A percentile compares a stretch with the other conserved stretches of the same genome.
Evolutionary conservation across 2,797 vertebrate genomes (phyloP).

Genomic region (Sandelia bainsii): DNA sequence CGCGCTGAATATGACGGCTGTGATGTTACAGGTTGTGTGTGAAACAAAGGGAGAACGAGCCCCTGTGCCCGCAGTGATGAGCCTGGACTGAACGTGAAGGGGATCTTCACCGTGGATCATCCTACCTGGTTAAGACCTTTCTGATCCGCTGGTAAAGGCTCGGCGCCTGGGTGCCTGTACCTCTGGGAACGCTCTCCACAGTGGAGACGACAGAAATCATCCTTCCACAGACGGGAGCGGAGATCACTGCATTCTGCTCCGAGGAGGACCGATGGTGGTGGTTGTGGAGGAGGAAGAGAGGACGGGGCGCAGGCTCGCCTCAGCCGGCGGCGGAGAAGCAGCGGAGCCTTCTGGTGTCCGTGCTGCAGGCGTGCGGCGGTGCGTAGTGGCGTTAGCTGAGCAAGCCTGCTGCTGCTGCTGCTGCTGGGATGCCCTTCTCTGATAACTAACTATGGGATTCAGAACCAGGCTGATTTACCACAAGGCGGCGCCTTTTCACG

Average conservation of each 20-base stretch:
- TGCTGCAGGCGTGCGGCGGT: neutral
- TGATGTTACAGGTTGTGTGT: conserved; percentile 26
- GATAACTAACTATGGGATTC: neutral
- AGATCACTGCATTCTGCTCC: conserved; percentile 84
- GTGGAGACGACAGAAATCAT: conserved; percentile 93
- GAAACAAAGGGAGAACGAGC: conserved; percentile 12
- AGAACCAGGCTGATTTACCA: conserved; percentile 4
- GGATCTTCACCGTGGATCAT: neutral
- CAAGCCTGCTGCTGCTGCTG: neutral
- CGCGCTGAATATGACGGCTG: neutral
- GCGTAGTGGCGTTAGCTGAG: neutral
- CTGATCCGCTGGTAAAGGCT: conserved; percentile 88
- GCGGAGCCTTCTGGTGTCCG: conserved; percentile 4
- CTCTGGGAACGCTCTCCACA: conserved; percentile 89
- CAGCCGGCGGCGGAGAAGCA: neutral
- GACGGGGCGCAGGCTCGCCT: conserved; percentile 13
- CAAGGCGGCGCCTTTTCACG: conserved; percentile 17
- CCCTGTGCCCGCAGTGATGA: conserved; percentile 5
- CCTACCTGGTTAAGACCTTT: conserved; percentile 92
- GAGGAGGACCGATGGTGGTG: conserved; percentile 22
- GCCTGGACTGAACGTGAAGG: conserved; percentile 39
- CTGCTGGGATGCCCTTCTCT: neutral
- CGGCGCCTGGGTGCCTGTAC: conserved; percentile 83
- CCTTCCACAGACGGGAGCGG: conserved; percentile 72
- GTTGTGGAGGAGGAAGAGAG: conserved; percentile 33